These are phyloP conservation scores for Crepidodera aurea DNA, from an alignment of 2,888 invertebrate genomes.

Conservation along the genomic window DNA sequence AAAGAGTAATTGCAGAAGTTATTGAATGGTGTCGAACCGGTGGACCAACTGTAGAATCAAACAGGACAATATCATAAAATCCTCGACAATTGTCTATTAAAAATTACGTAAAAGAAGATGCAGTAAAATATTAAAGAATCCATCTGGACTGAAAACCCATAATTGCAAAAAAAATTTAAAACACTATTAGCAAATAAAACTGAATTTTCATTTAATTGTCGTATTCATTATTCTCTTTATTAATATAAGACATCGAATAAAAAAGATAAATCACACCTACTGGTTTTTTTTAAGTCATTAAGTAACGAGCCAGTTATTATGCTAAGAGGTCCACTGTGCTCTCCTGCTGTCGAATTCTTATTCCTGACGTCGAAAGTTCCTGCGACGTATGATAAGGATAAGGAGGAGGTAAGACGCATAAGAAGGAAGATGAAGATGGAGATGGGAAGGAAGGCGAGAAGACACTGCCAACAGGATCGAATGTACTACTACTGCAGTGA, in stretches of 20 bases:
- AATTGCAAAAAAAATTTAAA: too few relatives aligned
- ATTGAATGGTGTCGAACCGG: slow-evolving; percentile 51
- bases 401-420: neutral
- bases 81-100: neutral
- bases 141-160: too few relatives aligned
- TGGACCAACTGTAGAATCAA: neutral
- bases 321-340: neutral
- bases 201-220: too few relatives aligned
- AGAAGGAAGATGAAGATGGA: slow-evolving; percentile 26
- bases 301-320: too few relatives aligned
- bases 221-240: too few relatives aligned
- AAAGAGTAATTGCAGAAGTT: slow-evolving; percentile 57
- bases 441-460: slow-evolving; percentile 13
- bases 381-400: slow-evolving; percentile 38
- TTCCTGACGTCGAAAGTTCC: slow-evolving; percentile 49
- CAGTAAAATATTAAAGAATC: too few relatives aligned
- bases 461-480: slow-evolving; percentile 32
- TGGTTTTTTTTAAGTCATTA: too few relatives aligned
- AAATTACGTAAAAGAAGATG: neutral
- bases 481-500: slow-evolving; percentile 55
- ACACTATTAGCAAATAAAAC: too few relatives aligned
- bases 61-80: neutral
- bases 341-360: neutral
- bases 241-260: too few relatives aligned
- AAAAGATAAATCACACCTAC: too few relatives aligned